Evolutionary conservation across 2,113 vertebrate species (phyloP).

Genomic region (Lanius collurio): DNA sequence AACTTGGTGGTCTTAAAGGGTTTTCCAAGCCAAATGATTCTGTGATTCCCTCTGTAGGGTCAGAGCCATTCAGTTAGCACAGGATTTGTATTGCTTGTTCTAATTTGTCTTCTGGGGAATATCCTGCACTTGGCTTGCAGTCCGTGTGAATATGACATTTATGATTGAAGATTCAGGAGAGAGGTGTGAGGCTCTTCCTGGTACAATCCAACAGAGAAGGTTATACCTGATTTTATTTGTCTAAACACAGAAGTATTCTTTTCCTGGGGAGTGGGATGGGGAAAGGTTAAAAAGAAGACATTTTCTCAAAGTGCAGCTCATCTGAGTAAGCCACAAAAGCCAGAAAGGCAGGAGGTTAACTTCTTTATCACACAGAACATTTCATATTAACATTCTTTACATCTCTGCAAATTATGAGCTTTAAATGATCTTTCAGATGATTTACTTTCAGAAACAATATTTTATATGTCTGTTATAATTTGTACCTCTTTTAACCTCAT

Average conservation of each 20-base stretch:
- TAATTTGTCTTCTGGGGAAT: neutral
- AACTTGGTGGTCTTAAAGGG: rapidly evolving
- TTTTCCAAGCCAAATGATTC: neutral
- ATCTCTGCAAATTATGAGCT: neutral
- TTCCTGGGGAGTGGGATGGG: rapidly evolving
- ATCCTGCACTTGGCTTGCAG: neutral
- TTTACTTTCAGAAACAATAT: neutral
- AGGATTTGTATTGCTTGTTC: neutral
- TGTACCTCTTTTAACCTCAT: neutral
- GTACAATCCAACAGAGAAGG: neutral
- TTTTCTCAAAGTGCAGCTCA: neutral
- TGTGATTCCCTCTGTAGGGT: neutral
- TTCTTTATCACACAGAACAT: neutral
- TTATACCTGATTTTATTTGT: neutral
- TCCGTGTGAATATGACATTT: neutral
- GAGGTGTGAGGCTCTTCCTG: neutral
- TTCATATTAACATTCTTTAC: neutral
- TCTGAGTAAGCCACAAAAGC: neutral
- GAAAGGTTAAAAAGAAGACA: neutral
- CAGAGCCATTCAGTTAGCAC: neutral
- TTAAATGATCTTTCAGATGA: neutral
- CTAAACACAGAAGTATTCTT: neutral
- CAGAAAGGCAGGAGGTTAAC: neutral
- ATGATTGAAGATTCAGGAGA: neutral
- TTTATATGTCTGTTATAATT: neutral